Percentiles rank a stretch among this genome's conserved stretches.
These are phyloP conservation scores for Subanguina moxae DNA, from an alignment of 1,140 invertebrate species.

Conservation along the genomic window DNA sequence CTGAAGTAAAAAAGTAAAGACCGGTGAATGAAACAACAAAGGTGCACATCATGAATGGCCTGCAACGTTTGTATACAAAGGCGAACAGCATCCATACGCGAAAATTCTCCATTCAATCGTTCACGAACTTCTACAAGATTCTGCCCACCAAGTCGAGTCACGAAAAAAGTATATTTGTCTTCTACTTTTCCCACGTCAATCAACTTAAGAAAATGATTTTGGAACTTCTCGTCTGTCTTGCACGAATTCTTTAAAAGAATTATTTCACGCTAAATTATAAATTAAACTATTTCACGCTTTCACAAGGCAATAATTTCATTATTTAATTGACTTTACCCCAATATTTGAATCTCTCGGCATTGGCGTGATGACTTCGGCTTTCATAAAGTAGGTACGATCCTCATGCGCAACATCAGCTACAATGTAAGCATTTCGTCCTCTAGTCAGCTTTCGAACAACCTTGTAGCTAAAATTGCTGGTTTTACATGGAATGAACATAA, in stretches of 20 bases:
- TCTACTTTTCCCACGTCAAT: background rate
- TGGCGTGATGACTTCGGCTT: background rate
- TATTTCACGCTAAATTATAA: background rate
- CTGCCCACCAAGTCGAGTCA: background rate
- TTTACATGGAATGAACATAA: too few species aligned
- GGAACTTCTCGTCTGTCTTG: constrained; percentile 1
- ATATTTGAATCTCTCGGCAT: background rate
- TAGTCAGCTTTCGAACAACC: background rate
- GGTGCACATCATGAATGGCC: background rate
- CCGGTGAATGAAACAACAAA: background rate
- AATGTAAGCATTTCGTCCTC: background rate
- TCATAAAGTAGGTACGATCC: background rate
- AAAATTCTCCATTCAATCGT: background rate
- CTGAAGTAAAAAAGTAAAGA: background rate
- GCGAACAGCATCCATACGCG: background rate
- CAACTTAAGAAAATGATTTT: background rate
- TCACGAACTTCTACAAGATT: background rate
- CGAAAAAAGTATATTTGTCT: background rate
- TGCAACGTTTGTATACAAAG: background rate
- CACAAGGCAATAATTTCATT: too few species aligned
- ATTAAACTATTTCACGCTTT: too few species aligned
- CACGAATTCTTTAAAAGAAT: background rate
- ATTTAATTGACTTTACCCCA: background rate
- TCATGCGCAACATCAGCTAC: background rate
- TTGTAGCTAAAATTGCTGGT: background rate